Evolutionary conservation across 2,888 invertebrate species (phyloP), one percentile per base, ranked within the genome.

Genomic region (Drosophila paramelanica): DNA sequence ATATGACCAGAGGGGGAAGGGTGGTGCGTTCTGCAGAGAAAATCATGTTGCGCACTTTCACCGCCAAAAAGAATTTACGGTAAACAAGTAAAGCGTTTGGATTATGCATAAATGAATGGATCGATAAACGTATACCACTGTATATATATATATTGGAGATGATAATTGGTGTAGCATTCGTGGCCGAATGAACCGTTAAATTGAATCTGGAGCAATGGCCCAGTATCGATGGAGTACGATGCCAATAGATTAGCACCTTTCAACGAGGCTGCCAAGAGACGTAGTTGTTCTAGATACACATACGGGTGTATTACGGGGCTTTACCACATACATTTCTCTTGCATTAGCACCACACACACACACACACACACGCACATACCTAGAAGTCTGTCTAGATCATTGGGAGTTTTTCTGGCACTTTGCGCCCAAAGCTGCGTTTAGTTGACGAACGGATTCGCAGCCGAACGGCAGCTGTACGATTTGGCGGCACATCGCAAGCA

Each of bases 181-280:
- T 36, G 36, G 77, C 33, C 52, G 74, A 67, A 83, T 81, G 77
- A 84, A 85, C 85, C 89, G 85, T 85, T 85, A 85, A 87, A 81
- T 65, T 39, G 50, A 87, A 85, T 61, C 77, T 85, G 45, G 85
- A 85, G 79, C 85, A 85, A 33, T 81, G 79, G 67, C 66, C 67
- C 85, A 79, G 73, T 77, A 81, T 75, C 59, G 62, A 55, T 49
- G 67, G 49, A 50, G 49, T 66, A 70, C 84, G 81, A 77, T 59
- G 71, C 58, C 53, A 31, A 56, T 62, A 46, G 71, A 85, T 85
- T 85, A 85, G 62, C 85, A 85, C 85, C 85, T 89, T 81, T 79
- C 46, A 59, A 77, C 70, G 62, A 73, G 71, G 50, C 49, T 50
- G 60, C 51, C 53, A 38, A 49, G 53, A 59, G 57, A 46, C 61